Evolutionary conservation across 2,797 vertebrate species (phyloP), one percentile per base, ranked within the genome.

Genomic region (Enoplosus armatus): DNA sequence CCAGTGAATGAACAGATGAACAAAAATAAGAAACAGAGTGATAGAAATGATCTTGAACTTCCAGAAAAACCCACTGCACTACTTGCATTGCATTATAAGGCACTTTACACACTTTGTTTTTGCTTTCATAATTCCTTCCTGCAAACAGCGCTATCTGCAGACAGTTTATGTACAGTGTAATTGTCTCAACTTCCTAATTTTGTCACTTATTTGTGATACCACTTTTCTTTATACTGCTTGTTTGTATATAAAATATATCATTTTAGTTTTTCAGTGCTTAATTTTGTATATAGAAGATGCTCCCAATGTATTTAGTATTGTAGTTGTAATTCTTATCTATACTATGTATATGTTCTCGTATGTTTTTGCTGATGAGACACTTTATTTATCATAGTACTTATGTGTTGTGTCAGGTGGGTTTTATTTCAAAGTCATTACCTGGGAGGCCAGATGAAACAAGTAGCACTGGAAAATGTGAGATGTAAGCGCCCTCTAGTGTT

Each of bases 401-500:
- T 26, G n/a, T 3, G 4, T 47, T 47, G 22, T 59, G 9, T 14
- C 15, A 5, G 12, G 20, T 15, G 35, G 20, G 18, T 37, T 51
- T 64, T 3, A 39, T 31, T 15, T 20, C 2, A 22, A 22, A 24
- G 41, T 56, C 8, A 12, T 26, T 37, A 35, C 15, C 14, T 24
- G 6, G 3, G 22, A 60, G 31, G n/a, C 18, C 15, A 35, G 10
- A 3, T 55, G 24, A 31, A 24, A 31, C 29, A 24, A 24, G 26
- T 3, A 7, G 11, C 6, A 59, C 7, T 29, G 35, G 9, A 22
- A 51, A 24, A 31, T 60, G 24, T 70, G 39, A 51, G 8, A 1
- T 2, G 6, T 58, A 26, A 62, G 14, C 59, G 1, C 58, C 70
- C 69, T 61, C 77, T 80, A 16, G 37, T 82, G 77, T 61, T 56